Evolutionary conservation across 1,140 invertebrate species (phyloP), one percentile per base, ranked within the genome.

Genomic region (Drosophila jambulina): DNA sequence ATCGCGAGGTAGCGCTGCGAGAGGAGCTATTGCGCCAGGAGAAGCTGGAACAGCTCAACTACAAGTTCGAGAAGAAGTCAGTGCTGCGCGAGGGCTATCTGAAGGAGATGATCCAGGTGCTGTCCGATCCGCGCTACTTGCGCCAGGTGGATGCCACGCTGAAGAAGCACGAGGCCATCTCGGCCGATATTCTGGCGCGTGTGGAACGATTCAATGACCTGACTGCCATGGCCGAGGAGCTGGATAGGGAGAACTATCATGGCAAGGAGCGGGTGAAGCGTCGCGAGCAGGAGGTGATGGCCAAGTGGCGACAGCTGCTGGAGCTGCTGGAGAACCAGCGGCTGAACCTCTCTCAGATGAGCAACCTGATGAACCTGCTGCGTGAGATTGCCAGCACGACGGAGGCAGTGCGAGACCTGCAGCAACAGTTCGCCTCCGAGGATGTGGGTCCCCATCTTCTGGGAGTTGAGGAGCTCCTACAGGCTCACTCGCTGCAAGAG

Each of bases 141-240:
- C 95, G 96, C 0, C 98, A 99, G 93, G 98, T 99, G 0, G 99
- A 99, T 91, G 98, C 98, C 12, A 99, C 98, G 0, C 95, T 99
- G 8, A 99, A 99, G 94, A 99, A 99, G 92, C 98, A 99, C 92
- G 98, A 99, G 93, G 99, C 99, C 23, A 99, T 99, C 56, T 98
- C 97, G 80, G 98, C 98, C 0, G 99, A 99, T 91, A 99, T 99
- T 69, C 93, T 99, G 36, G 97, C 98, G 6, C 95, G 98, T 92
- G 97, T 98, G 92, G 98, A 99, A 92, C 95, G 99, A 10, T 99
- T 99, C 92, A 96, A 98, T 80, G 97, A 99, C 93, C 94, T 99
- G 68, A 97, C 96, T 0, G 96, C 96, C 71, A 98, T 99, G 96
- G 97, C 97, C 1, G 95, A 96, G 57, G 98, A 99, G 91, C 93